Evolutionary conservation across 2,888 invertebrate species (phyloP).

Genomic region (Busseola fusca): DNA sequence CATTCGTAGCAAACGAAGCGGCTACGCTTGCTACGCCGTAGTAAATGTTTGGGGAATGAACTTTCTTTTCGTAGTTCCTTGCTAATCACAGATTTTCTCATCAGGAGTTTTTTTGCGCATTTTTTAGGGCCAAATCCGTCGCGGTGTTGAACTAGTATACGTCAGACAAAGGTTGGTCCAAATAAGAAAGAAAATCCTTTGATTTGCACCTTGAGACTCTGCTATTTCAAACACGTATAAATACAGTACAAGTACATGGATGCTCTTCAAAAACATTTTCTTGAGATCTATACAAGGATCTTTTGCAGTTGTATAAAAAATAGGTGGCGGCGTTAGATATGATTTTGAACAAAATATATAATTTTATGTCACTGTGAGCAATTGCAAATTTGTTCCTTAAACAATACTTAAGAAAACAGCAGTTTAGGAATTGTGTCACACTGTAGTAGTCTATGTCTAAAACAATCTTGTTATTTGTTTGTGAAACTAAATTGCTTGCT

Average conservation of each 20-base stretch:
- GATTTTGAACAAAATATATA: too few species aligned
- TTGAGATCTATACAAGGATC: too few species aligned
- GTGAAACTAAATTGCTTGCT: conserved; percentile 42
- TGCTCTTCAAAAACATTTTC: not conserved
- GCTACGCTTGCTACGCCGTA: conserved; percentile 21
- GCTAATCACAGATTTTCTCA: conserved; percentile 20
- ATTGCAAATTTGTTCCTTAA: not conserved
- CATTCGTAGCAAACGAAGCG: not conserved
- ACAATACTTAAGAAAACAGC: not conserved
- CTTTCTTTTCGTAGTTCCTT: not conserved
- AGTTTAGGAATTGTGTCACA: conserved; percentile 7
- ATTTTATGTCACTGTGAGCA: not conserved
- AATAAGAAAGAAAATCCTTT: conserved; percentile 8
- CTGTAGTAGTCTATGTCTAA: conserved; percentile 15
- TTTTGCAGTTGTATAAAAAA: too few species aligned
- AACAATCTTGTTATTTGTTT: conserved; percentile 37
- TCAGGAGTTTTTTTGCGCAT: conserved; percentile 3
- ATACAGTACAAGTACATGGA: too few species aligned
- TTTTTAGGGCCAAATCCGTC: not conserved
- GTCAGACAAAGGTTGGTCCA: conserved; percentile 7
- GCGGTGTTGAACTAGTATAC: not conserved
- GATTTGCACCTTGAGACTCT: not conserved
- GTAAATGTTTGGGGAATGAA: not conserved
- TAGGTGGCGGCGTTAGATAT: too few species aligned
- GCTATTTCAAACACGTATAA: too few species aligned